Conservation (phyloP, 92 coral and sea anemone genomes). For the Porites divaricata region DNA sequence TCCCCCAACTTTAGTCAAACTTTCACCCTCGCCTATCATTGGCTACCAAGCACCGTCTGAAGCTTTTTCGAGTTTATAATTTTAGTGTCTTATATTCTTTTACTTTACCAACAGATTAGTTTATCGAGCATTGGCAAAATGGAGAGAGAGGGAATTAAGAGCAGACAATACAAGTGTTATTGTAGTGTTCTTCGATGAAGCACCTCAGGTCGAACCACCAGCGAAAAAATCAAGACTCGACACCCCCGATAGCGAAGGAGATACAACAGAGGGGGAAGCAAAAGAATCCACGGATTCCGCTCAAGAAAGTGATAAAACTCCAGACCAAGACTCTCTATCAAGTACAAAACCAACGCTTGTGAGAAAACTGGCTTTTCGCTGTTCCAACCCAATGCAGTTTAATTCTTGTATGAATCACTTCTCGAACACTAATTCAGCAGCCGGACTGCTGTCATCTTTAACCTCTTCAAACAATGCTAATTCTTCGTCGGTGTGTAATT, state of each 20-base stretch:
- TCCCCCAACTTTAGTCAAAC: too few relatives aligned
- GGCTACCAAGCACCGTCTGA: too few relatives aligned
- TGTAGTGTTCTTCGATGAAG: constrained; percentile 90
- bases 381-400: constrained; percentile 43
- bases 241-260: constrained; percentile 78
- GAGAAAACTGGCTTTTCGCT: constrained; percentile 79
- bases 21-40: too few relatives aligned
- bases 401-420: constrained; percentile 10
- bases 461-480: neutral
- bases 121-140: constrained; percentile 79
- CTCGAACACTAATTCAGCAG: neutral
- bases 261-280: constrained; percentile 72
- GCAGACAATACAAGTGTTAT: constrained; percentile 95
- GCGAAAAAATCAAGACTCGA: constrained; percentile 43
- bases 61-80: neutral
- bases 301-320: constrained; percentile 55
- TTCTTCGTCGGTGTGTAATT: neutral
- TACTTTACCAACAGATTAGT: constrained; percentile 59
- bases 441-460: neutral
- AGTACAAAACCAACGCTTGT: constrained; percentile 73
- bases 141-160: constrained; percentile 89
- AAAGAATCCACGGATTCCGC: constrained; percentile 75
- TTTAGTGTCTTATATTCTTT: neutral
- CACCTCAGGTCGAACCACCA: constrained; percentile 38
- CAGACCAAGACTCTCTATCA: constrained; percentile 30